Evolutionary conservation across 2,888 invertebrate genomes (phyloP).

Genomic region (Diadegma fenestrale): DNA sequence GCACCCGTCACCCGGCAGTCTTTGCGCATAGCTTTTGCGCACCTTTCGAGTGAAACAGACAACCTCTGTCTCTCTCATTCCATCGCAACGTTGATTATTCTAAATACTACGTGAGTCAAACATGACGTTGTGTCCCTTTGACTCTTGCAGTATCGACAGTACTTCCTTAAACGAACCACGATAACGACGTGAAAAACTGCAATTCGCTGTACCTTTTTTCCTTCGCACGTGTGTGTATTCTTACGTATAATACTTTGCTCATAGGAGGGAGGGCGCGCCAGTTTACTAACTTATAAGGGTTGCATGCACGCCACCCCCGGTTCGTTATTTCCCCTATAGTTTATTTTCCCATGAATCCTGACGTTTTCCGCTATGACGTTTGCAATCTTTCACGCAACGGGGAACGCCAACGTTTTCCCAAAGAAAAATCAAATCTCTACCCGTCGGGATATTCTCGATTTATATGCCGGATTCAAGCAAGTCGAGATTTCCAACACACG

Average conservation of each 20-base stretch:
- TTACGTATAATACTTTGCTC: not conserved
- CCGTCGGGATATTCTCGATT: not conserved
- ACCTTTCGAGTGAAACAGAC: too few species aligned
- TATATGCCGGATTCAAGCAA: not conserved
- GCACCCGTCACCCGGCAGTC: too few species aligned
- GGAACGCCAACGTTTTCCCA: not conserved
- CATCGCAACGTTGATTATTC: too few species aligned
- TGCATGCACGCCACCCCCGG: conserved; percentile 38
- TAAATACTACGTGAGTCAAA: too few species aligned
- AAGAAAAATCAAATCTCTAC: not conserved
- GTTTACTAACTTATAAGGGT: conserved; percentile 12
- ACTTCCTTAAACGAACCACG: not conserved
- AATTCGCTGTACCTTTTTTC: not conserved
- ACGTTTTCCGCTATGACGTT: conserved; percentile 9
- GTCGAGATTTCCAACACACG: not conserved
- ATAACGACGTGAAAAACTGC: conserved; percentile 10
- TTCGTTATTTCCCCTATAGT: not conserved
- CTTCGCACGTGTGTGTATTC: not conserved
- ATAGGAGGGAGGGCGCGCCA: not conserved
- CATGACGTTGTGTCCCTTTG: too few species aligned
- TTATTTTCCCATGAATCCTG: conserved; percentile 24
- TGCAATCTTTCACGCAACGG: conserved; percentile 40
- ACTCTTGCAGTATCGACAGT: too few species aligned
- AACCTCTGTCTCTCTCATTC: too few species aligned
- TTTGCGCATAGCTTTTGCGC: too few species aligned